Evolutionary conservation across 2,888 invertebrate species (phyloP), one percentile per base, ranked within the genome.

Genomic region (Spicauda simplicius): DNA sequence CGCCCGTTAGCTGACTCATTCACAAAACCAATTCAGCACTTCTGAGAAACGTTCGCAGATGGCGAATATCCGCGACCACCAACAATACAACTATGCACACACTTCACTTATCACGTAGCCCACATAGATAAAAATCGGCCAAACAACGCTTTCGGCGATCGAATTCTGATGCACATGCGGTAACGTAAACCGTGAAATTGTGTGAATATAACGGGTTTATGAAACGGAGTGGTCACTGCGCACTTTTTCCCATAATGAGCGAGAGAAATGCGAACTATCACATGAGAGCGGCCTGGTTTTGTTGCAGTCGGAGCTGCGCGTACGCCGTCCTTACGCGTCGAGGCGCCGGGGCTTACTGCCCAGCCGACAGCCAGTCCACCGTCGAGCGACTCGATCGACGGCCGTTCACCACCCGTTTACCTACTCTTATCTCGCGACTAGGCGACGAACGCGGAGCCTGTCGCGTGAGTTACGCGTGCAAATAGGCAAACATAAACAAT

Each of bases 1-100:
- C 93, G 87, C 90, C 88, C 84, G 91, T 88, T 88, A 91, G 82
- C 82, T 92, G 93, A 93, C 91, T 93, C 93, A 93, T 93, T 92
- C 92, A 92, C 90, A 87, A 88, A 88, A 86, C 82, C 82, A 85
- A 80, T 77, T 75, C 71, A 80, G 80, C 78, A 81, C 81, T 85
- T 84, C 80, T 80, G 79, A 86, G 82, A 86, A 88, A 83, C 79
- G 79, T 79, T 76, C 79, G 79, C 79, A 77, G 83, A 78, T 66
- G 65, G 65, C 75, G 60, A 77, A 76, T 77, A 76, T 75, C 73
- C 77, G 77, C 73, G 60, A 71, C 62, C 61, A 68, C 67, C 61
- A 61, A 77, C 78, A 79, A 74, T 68, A 76, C 79, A 80, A 79
- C 70, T 70, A 70, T 62, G 64, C 70, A 66, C 72, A 72, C 73